Evolutionary conservation across 2,888 invertebrate genomes (phyloP).

Genomic region (Koerneria pararmatus): DNA sequence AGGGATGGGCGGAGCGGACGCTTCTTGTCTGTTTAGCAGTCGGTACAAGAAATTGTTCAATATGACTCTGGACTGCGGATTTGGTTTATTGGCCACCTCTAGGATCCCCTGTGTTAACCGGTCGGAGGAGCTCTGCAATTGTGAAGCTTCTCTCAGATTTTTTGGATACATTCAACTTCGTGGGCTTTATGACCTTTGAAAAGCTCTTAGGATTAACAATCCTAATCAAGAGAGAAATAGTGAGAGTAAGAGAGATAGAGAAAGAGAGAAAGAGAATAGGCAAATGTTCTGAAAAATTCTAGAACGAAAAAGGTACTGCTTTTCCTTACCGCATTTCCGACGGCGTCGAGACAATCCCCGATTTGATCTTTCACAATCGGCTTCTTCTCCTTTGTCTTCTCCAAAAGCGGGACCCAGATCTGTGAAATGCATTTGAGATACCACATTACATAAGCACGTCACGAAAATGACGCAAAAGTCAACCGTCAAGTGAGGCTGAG

Average conservation of each 20-base stretch:
- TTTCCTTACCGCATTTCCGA: slow-evolving; percentile 72
- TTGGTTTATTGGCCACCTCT: slow-evolving; percentile 24
- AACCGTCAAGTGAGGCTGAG: no score
- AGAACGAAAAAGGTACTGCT: background rate
- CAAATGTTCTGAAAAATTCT: background rate
- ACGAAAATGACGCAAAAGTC: no score
- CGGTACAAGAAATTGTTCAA: slow-evolving; percentile 11
- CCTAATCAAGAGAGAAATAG: background rate
- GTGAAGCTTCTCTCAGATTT: no score
- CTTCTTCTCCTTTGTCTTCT: slow-evolving; percentile 97
- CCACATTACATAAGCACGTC: background rate
- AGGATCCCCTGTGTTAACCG: slow-evolving; percentile 14
- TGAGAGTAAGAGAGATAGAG: background rate
- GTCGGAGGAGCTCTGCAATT: slow-evolving; percentile 15
- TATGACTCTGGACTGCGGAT: slow-evolving; percentile 20
- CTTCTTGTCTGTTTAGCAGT: slow-evolving; percentile 1
- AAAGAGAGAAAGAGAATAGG: background rate
- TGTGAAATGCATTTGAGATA: background rate
- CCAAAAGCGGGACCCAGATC: slow-evolving; percentile 70
- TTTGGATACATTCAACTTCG: no score
- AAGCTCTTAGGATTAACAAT: background rate
- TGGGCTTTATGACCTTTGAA: no score
- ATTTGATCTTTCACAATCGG: slow-evolving; percentile 79
- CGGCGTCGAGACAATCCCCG: slow-evolving; percentile 82
- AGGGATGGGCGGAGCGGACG: slow-evolving; percentile 15